phyloP scores from a whole-genome alignment of 2,113 vertebrate species.

The Danio rerio region DNA sequence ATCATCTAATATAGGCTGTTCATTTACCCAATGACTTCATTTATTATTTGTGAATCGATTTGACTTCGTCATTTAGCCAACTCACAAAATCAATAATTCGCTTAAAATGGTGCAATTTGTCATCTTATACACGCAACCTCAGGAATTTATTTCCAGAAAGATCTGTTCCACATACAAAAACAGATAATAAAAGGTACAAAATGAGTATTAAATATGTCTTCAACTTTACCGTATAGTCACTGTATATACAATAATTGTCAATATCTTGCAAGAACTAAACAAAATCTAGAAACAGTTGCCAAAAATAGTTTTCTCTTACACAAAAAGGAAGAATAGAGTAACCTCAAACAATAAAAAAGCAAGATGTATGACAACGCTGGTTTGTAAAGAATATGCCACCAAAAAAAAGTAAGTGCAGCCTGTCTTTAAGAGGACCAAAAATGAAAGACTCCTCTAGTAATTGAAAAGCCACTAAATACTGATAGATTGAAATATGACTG shows the following conservation, averaged over 20 bases:
- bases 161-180: slow-evolving; percentile 70
- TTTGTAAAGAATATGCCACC: slow-evolving; percentile 17
- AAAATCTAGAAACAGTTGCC: slow-evolving; percentile 51
- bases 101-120: slow-evolving; percentile 41
- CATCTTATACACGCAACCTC: slow-evolving; percentile 56
- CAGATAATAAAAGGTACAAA: slow-evolving; percentile 73
- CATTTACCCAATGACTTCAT: too few relatives aligned
- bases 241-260: slow-evolving; percentile 77
- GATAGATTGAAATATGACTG: not conserved
- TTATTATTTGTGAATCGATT: too few relatives aligned
- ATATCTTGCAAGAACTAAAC: slow-evolving; percentile 67
- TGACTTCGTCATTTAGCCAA: not conserved
- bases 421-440: not conserved
- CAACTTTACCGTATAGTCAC: slow-evolving; percentile 64
- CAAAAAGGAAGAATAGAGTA: slow-evolving; percentile 26
- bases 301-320: slow-evolving; percentile 51
- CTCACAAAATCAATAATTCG: slow-evolving; percentile 16
- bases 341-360: slow-evolving; percentile 21
- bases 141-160: slow-evolving; percentile 73
- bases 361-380: slow-evolving; percentile 36
- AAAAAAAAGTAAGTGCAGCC: slow-evolving; percentile 15
- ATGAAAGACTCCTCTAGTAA: not conserved
- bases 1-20: too few relatives aligned
- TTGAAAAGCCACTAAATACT: slow-evolving; percentile 15
- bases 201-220: slow-evolving; percentile 76